Conservation (phyloP, 2,888 invertebrate species). For the Hoplodrina ambigua region DNA sequence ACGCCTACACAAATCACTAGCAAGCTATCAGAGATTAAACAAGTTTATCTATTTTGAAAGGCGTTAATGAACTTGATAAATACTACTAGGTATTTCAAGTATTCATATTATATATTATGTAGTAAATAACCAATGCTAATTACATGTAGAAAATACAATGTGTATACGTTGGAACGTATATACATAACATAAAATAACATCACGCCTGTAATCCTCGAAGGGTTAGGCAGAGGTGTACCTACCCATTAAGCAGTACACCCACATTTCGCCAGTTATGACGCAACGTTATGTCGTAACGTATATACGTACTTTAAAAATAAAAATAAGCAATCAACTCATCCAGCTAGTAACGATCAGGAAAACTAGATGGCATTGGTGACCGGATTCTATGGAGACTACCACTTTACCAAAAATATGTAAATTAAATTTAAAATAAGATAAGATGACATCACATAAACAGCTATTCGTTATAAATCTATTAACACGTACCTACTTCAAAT, state of each 20-base stretch:
- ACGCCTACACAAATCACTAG: background rate
- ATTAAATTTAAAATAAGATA: constrained; percentile 15
- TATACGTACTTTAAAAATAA: background rate
- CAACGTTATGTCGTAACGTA: no score
- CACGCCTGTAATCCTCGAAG: no score
- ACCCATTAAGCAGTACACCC: no score
- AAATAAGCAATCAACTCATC: no score
- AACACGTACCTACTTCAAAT: constrained; percentile 39
- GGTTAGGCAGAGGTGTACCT: no score
- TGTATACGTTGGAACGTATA: no score
- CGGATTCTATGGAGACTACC: background rate
- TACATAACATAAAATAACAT: no score
- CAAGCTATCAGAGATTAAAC: background rate
- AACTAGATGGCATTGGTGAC: constrained; percentile 35
- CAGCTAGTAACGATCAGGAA: background rate
- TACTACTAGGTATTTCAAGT: background rate
- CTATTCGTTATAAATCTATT: constrained; percentile 47
- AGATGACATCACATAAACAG: constrained; percentile 32
- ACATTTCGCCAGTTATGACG: no score
- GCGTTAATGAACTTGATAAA: background rate
- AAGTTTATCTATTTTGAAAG: background rate
- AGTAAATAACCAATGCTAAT: no score
- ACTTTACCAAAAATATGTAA: constrained; percentile 34
- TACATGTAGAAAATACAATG: no score
- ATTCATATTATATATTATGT: no score